A percentile compares a stretch with the other conserved stretches of the same genome.
These are phyloP conservation scores for Meta bourneti DNA, from an alignment of 2,888 invertebrate genomes.

Conservation along the genomic window DNA sequence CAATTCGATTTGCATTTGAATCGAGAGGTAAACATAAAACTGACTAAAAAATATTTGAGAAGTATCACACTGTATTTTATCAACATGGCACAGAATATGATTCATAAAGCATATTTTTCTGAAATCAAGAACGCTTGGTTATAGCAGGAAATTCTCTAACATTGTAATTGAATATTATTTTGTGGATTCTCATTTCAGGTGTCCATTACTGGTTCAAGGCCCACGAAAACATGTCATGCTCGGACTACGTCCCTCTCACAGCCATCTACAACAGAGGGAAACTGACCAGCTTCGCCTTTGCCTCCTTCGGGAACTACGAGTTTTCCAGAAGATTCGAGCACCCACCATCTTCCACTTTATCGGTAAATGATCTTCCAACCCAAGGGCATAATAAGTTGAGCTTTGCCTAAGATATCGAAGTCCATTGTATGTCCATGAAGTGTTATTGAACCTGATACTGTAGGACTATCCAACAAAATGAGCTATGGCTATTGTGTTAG, in stretches of 20 bases:
- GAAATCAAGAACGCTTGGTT: no score
- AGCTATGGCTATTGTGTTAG: no score
- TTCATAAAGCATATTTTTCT: no score
- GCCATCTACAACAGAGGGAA: conserved; percentile 79
- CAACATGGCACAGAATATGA: no score
- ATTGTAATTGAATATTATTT: no score
- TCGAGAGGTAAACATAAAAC: no score
- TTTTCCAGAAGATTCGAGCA: conserved; percentile 76
- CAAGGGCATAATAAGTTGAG: not conserved
- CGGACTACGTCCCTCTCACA: conserved; percentile 79
- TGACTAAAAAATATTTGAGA: no score
- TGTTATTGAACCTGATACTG: not conserved
- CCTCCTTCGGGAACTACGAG: conserved; percentile 63
- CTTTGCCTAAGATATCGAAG: not conserved
- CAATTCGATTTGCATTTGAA: no score
- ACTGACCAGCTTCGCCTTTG: conserved; percentile 79
- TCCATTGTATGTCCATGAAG: not conserved
- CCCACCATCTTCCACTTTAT: conserved; percentile 52
- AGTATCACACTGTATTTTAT: no score
- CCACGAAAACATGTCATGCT: conserved; percentile 78
- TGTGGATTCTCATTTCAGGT: conserved; percentile 76
- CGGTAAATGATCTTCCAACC: conserved; percentile 52
- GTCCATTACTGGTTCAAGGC: conserved; percentile 79
- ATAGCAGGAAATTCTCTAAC: no score
- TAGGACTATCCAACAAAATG: not conserved